Evolutionary conservation across 2,113 vertebrate species (phyloP).

Genomic region (Lasiurus cinereus): DNA sequence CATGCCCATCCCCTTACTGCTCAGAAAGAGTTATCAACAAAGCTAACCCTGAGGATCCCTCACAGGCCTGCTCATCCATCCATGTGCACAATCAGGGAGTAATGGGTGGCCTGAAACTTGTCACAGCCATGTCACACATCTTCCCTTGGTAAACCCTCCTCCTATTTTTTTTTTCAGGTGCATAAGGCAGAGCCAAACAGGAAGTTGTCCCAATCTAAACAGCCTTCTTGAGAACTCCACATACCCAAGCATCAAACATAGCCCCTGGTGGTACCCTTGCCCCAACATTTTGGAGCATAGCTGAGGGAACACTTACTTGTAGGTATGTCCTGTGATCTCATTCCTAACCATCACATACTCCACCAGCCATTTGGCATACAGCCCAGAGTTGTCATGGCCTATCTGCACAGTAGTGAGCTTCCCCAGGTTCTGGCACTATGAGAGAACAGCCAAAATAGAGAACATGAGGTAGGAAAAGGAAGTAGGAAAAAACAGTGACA

Average conservation of each 20-base stretch:
- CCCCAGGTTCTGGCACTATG: constrained; percentile 97
- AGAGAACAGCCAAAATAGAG: constrained; percentile 54
- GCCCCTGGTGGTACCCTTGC: neutral
- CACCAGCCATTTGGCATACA: constrained; percentile 99
- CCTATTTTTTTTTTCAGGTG: constrained; percentile 23
- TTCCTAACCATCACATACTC: constrained; percentile 97
- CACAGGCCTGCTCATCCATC: neutral
- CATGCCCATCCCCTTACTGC: neutral
- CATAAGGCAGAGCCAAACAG: constrained; percentile 3
- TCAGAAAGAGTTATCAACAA: constrained; percentile 27
- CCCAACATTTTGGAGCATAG: neutral
- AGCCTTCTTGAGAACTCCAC: neutral
- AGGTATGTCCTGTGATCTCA: constrained; percentile 98
- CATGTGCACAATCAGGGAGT: neutral
- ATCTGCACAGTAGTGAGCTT: constrained; percentile 99
- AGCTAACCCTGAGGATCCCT: neutral
- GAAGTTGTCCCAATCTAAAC: neutral
- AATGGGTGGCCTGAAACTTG: neutral
- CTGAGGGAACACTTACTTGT: constrained; percentile 92
- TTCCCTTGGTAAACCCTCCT: neutral
- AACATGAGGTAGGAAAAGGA: constrained; percentile 7
- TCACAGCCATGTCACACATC: neutral
- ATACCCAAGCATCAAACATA: neutral
- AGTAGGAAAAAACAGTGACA: neutral
- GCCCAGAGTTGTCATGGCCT: constrained; percentile 98